Evolutionary conservation across 2,888 invertebrate genomes (phyloP), one percentile per base, ranked within the genome.

Genomic region (Sinotaia quadrata): DNA sequence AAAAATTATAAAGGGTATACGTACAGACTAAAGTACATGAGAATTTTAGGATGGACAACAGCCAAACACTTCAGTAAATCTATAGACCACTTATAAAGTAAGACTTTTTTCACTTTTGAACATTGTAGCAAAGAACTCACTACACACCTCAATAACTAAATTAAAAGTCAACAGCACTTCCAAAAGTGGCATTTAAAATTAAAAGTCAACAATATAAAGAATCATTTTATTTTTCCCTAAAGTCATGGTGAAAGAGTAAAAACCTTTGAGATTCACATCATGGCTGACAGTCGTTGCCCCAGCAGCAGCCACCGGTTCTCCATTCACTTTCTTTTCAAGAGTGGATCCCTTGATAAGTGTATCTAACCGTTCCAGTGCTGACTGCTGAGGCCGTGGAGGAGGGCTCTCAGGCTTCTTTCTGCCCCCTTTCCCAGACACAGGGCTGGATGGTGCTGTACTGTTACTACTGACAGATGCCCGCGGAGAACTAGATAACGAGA

Each of bases 301-400:
- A n/a, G 44, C 3, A 3, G n/a, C 56, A 1, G 27, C 41, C 27
- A 18, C 54, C 37, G 56, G 31, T 7, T 65, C 56, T 15, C 65
- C 65, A 4, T 65, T 65, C 15, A 56, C 65, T 52, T 29, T 65
- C 54, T 65, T 52, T 3, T n/a, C 59, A 15, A 34, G 37, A n/a
- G 49, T 58, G 1, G 93, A 89, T 81, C 92, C 93, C 87, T 94
- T 94, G 74, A 95, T 91, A 68, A 95, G 90, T 77, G 92, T 92
- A 88, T 95, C 94, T 78, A 95, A 82, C 37, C 90, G 84, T 73
- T 91, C 91, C 87, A 92, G 90, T 81, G 91, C 90, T 67, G 88
- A 83, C 62, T 72, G 73, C 27, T 71, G 67, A 0, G 73, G 70
- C 3, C 61, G 56, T 2, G 58, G 52, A 10, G 68, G 68, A 51